These are phyloP conservation scores for Rhodeus uyekii DNA, from an alignment of 2,797 vertebrate species.

Conservation along the genomic window DNA sequence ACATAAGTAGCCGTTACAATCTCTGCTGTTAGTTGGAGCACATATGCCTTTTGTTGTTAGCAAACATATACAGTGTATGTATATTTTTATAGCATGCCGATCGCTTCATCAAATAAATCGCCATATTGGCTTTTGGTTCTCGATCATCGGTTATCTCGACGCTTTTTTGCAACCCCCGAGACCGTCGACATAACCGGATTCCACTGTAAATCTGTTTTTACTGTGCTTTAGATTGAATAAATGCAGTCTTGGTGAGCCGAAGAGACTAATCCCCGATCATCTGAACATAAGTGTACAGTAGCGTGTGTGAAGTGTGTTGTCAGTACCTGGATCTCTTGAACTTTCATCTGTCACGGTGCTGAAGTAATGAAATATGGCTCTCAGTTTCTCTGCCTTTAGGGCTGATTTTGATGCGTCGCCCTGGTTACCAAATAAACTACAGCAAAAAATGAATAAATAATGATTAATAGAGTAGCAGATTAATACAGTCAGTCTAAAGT, in stretches of 20 bases:
- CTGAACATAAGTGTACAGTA: background rate
- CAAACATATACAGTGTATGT: no score
- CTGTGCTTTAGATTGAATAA: background rate
- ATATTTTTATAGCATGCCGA: no score
- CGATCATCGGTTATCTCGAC: no score
- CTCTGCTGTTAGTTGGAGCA: no score
- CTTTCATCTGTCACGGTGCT: conserved; percentile 54
- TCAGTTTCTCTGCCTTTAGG: conserved; percentile 68
- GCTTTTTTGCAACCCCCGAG: no score
- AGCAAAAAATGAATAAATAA: background rate
- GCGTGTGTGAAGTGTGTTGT: background rate
- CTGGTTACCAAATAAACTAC: conserved; percentile 65
- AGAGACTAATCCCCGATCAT: background rate
- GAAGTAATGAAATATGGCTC: conserved; percentile 77
- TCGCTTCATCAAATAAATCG: no score
- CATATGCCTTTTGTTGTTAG: no score
- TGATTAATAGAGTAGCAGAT: background rate
- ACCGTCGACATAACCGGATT: no score
- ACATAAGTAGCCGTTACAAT: no score
- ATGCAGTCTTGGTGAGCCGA: background rate
- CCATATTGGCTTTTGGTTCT: no score
- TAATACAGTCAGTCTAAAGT: background rate
- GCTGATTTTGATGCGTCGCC: background rate
- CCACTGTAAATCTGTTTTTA: no score
- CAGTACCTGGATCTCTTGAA: conserved; percentile 9